Conservation (phyloP, 2,888 invertebrate genomes). For the Patella ulyssiponensis region DNA sequence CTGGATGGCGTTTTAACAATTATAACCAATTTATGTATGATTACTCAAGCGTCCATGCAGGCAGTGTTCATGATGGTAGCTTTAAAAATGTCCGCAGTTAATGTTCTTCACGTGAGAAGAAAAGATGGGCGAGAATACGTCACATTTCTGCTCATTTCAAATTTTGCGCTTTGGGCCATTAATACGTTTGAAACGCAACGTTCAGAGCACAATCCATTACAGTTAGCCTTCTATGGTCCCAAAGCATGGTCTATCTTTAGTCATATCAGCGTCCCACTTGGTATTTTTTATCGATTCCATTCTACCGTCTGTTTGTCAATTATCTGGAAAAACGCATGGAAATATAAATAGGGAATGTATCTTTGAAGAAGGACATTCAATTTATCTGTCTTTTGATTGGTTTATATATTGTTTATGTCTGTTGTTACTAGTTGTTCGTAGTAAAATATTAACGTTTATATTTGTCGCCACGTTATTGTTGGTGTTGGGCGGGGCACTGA, state of each 20-base stretch:
- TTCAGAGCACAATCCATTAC: slow-evolving; percentile 91
- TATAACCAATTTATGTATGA: slow-evolving; percentile 88
- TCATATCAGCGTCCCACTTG: slow-evolving; percentile 91
- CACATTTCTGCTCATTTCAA: slow-evolving; percentile 93
- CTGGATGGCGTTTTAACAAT: slow-evolving; percentile 87
- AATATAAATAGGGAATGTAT: slow-evolving; percentile 65
- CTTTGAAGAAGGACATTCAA: too few species aligned
- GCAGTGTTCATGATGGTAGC: slow-evolving; percentile 91
- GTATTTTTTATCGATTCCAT: slow-evolving; percentile 96
- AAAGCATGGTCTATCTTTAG: slow-evolving; percentile 94
- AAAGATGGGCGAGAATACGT: slow-evolving; percentile 96
- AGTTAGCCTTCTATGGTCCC: slow-evolving; percentile 92
- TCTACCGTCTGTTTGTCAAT: slow-evolving; percentile 94
- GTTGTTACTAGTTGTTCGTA: too few species aligned
- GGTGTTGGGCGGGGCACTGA: too few species aligned
- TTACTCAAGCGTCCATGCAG: slow-evolving; percentile 89
- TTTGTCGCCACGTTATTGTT: too few species aligned
- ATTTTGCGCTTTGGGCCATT: slow-evolving; percentile 96
- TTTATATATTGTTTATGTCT: too few species aligned
- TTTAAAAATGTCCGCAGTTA: slow-evolving; percentile 87
- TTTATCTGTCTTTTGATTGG: too few species aligned
- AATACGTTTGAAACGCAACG: slow-evolving; percentile 96
- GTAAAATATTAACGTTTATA: too few species aligned
- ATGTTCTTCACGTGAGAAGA: slow-evolving; percentile 91
- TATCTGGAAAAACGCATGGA: slow-evolving; percentile 96